Percentiles rank a stretch among this genome's conserved stretches.
Conservation (phyloP, 2,888 invertebrate genomes). For the Toxonevra muliebris region DNA sequence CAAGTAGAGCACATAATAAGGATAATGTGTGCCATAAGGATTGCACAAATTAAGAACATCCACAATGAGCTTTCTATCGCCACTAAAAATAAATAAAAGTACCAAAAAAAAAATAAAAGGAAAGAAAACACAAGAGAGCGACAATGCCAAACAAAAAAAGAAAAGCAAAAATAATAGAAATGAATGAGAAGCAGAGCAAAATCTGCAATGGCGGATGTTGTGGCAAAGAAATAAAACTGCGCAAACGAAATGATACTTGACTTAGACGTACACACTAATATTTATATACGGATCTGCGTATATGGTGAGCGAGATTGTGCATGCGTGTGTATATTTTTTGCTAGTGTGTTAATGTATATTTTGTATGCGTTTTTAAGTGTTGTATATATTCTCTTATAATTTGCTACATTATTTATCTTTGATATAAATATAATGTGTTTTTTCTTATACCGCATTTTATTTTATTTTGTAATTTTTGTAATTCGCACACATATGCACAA, state of each 20-base stretch:
- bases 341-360: too few species aligned
- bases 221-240: background rate
- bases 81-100: background rate
- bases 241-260: background rate
- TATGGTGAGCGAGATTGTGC: too few species aligned
- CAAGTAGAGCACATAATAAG: conserved; percentile 19
- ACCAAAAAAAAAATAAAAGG: background rate
- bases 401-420: too few species aligned
- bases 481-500: too few species aligned
- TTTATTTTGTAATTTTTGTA: too few species aligned
- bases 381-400: too few species aligned
- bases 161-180: background rate
- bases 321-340: too few species aligned
- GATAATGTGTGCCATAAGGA: conserved; percentile 27
- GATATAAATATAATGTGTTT: too few species aligned
- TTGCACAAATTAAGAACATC: conserved; percentile 29
- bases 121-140: background rate
- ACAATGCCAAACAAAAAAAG: background rate
- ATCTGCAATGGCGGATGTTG: background rate
- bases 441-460: too few species aligned
- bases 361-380: too few species aligned
- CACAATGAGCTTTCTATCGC: conserved; percentile 19
- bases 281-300: background rate
- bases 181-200: too few species aligned
- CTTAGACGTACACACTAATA: background rate